Conservation (phyloP, 1,140 invertebrate genomes). For the Heliconius hewitsoni region DNA sequence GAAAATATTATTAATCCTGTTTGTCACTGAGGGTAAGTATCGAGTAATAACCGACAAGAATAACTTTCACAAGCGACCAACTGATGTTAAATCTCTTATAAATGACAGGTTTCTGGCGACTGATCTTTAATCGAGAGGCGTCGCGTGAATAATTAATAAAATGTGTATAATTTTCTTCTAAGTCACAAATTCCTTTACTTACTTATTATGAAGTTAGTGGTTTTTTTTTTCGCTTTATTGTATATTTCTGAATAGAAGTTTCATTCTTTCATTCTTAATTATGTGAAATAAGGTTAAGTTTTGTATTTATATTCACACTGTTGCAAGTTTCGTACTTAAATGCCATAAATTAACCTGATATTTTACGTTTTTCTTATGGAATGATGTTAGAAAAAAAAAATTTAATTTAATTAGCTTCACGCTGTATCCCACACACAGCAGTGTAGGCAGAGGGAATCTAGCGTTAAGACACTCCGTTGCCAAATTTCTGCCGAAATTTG, state of each 20-base stretch:
- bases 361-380: not conserved
- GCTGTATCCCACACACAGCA: too few species aligned
- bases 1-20: not conserved
- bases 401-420: too few species aligned
- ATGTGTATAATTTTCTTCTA: constrained; percentile 13
- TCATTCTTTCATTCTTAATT: not conserved
- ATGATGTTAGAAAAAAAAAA: not conserved
- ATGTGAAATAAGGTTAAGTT: constrained; percentile 12
- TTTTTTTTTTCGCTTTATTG: not conserved
- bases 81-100: not conserved
- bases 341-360: not conserved
- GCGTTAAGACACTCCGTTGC: too few species aligned
- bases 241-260: not conserved
- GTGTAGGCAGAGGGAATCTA: too few species aligned
- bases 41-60: not conserved
- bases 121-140: not conserved
- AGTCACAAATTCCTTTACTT: not conserved
- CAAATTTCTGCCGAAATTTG: too few species aligned
- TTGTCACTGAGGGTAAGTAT: not conserved
- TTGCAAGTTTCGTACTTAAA: not conserved
- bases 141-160: constrained; percentile 20
- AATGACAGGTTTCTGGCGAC: not conserved
- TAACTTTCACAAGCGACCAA: not conserved
- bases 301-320: not conserved
- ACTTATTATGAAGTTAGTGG: not conserved